phyloP scores from a whole-genome alignment of 2,888 invertebrate genomes.

The Lepetodrilus schrolli region DNA sequence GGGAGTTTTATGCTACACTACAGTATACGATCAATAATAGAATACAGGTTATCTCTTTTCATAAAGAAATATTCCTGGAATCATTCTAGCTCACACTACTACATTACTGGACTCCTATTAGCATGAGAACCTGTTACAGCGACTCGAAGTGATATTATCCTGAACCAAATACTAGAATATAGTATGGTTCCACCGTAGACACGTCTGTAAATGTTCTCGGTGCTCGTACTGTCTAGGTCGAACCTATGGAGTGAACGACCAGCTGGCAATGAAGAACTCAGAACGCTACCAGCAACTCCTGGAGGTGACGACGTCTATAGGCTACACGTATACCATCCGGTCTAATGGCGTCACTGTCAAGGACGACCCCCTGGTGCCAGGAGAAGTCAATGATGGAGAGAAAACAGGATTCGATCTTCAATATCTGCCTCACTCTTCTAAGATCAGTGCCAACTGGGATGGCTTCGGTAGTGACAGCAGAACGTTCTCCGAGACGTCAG shows the following conservation, averaged over 20 bases:
- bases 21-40: too few relatives aligned
- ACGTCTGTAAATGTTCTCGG: background rate
- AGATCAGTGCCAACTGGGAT: conserved; percentile 61
- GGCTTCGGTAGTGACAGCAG: conserved; percentile 56
- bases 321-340: conserved; percentile 48
- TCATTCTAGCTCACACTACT: too few relatives aligned
- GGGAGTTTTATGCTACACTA: too few relatives aligned
- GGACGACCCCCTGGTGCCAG: conserved; percentile 58
- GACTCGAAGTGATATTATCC: background rate
- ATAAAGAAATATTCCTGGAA: too few relatives aligned
- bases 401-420: conserved; percentile 24
- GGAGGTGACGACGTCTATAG: conserved; percentile 52
- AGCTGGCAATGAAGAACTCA: conserved; percentile 51
- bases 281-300: conserved; percentile 55
- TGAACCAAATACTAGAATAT: background rate
- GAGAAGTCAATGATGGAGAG: conserved; percentile 56
- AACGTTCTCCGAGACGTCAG: conserved; percentile 32
- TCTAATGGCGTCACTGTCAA: conserved; percentile 59
- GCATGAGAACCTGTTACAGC: background rate
- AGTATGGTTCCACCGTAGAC: background rate
- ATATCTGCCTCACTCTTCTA: conserved; percentile 41
- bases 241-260: conserved; percentile 53
- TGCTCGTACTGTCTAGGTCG: conserved; percentile 50
- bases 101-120: too few relatives aligned
- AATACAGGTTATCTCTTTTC: too few relatives aligned